Evolutionary conservation across 2,888 invertebrate genomes (phyloP).

Genomic region (Idaea aversata): DNA sequence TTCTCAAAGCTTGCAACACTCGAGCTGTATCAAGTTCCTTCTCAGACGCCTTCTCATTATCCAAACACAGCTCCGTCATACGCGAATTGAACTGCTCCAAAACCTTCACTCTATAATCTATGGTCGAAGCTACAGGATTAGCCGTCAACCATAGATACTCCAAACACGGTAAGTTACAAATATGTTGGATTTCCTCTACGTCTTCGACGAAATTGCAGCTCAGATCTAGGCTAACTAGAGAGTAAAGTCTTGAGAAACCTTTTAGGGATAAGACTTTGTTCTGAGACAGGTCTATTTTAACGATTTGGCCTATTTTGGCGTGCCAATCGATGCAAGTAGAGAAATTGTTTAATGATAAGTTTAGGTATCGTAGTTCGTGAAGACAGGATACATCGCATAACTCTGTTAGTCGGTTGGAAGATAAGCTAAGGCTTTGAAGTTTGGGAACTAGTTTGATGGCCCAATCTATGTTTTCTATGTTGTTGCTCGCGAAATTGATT

Average conservation of each 20-base stretch:
- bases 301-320: conserved; percentile 92
- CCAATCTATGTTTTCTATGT: conserved; percentile 88
- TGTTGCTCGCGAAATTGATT: conserved; percentile 89
- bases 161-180: conserved; percentile 91
- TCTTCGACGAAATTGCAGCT: conserved; percentile 91
- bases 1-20: conserved; percentile 91
- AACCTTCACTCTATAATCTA: conserved; percentile 95
- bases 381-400: conserved; percentile 89
- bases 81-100: conserved; percentile 92
- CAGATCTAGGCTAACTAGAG: conserved; percentile 91
- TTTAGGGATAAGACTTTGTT: conserved; percentile 87
- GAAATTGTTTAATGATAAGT: conserved; percentile 90
- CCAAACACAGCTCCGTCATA: conserved; percentile 90
- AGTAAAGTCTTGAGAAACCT: conserved; percentile 91
- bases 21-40: conserved; percentile 95
- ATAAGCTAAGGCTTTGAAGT: conserved; percentile 85
- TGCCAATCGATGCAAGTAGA: conserved; percentile 87
- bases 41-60: conserved; percentile 92
- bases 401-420: conserved; percentile 87
- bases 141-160: conserved; percentile 93
- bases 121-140: conserved; percentile 91
- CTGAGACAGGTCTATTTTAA: conserved; percentile 90
- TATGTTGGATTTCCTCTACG: conserved; percentile 89
- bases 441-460: conserved; percentile 88
- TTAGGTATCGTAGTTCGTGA: conserved; percentile 87